Base-by-base conservation (phyloP, 2,113 vertebrate species). In the Salvator merianae region DNA sequence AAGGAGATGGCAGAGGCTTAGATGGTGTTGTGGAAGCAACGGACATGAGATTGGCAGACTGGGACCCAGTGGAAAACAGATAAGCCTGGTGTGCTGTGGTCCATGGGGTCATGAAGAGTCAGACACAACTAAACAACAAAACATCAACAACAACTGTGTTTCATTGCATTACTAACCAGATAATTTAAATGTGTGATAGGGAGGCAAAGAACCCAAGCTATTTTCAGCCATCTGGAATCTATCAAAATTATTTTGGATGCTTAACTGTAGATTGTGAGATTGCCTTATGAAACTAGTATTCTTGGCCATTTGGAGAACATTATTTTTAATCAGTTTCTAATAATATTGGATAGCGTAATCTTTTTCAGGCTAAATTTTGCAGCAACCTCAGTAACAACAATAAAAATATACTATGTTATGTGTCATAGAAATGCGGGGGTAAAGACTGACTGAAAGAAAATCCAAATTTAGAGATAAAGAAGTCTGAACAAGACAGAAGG, bases 321-420 rank as follows among this genome's bases (percentile, higher is more conserved):
- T 91, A 77, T 55, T 81, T 94, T 92, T 91, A 94, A 93, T 93
- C 83, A 91, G 88, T 77, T 30, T 77, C 38, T 88, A 92, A 87
- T 85, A 86, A 89, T 63, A 26, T 24, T 63, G 40, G 80, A 90
- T 94, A 90, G 65, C 87, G 83, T 90, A 91, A 84, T 84, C 65
- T 65, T 93, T 53, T 63, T 30, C 40, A 86, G 20, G 50, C 7
- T 81, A 77, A 89, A 90, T 87, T 84, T 66, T 75, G 59, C 81
- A 81, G 76, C 50, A 83, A 40, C 81, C 81, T 66, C 32, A 88
- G 76, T 32, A 90, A 81, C 36, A 89, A 85, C 50, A 77, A 26
- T 22, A 77, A 13, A 24, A 32, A 77, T 32, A 79, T 36, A 70
- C 20, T 10, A 20, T 5, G 7, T 30, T 30, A 18, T 6, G 77